phyloP scores from a whole-genome alignment of 1,140 invertebrate species.

The Leptinotarsa lineolata region DNA sequence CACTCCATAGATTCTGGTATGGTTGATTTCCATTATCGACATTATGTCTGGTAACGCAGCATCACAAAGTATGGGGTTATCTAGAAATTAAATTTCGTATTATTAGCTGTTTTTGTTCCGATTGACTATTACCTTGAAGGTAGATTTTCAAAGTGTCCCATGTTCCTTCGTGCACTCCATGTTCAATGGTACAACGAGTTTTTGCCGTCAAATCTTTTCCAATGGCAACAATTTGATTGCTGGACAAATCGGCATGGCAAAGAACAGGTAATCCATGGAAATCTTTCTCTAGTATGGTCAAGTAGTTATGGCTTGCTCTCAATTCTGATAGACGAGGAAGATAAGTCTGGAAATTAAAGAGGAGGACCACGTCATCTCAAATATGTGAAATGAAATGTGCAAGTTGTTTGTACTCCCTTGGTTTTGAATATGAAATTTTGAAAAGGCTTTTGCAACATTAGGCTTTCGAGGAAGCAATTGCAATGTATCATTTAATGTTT shows the following conservation, averaged over 20 bases:
- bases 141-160: slow-evolving; percentile 76
- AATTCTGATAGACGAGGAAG: slow-evolving; percentile 74
- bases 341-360: slow-evolving; percentile 67
- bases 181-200: slow-evolving; percentile 73
- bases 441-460: too few relatives aligned
- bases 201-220: slow-evolving; percentile 75
- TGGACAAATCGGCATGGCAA: slow-evolving; percentile 76
- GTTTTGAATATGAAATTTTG: too few relatives aligned
- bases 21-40: slow-evolving; percentile 67
- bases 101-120: background rate
- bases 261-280: slow-evolving; percentile 78
- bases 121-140: slow-evolving; percentile 66
- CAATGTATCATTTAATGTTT: too few relatives aligned
- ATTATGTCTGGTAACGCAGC: slow-evolving; percentile 69
- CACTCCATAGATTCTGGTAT: slow-evolving; percentile 68
- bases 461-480: too few relatives aligned
- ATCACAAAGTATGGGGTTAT: slow-evolving; percentile 77
- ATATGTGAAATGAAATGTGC: background rate
- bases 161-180: slow-evolving; percentile 61
- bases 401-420: too few relatives aligned
- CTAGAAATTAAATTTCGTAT: slow-evolving; percentile 58
- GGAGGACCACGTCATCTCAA: background rate
- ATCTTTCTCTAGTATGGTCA: slow-evolving; percentile 72
- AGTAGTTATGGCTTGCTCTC: slow-evolving; percentile 74
- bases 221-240: slow-evolving; percentile 72